These are phyloP conservation scores for Cotesia vestalis DNA, from an alignment of 1,140 invertebrate species.

Conservation along the genomic window DNA sequence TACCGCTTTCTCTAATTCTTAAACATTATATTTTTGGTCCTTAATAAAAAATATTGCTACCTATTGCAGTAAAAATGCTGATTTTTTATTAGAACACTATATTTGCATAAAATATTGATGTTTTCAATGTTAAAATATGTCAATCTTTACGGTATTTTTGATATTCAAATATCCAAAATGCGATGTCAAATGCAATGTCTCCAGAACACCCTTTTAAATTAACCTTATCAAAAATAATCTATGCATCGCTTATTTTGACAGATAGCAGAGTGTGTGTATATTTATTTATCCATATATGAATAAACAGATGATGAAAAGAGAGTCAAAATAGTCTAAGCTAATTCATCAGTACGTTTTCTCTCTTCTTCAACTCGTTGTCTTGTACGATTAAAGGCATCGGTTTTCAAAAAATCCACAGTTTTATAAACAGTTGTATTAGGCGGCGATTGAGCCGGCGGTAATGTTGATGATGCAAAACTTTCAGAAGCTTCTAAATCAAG, in stretches of 20 bases:
- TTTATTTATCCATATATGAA: neutral
- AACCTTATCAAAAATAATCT: too few species aligned
- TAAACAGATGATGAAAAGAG: conserved; percentile 6
- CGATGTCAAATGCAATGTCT: too few species aligned
- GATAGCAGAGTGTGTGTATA: too few species aligned
- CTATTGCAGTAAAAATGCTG: conserved; percentile 21
- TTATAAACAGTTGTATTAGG: conserved; percentile 80
- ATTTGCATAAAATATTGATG: conserved; percentile 13
- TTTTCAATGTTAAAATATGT: neutral
- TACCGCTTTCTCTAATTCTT: neutral
- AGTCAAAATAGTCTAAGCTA: conserved; percentile 46
- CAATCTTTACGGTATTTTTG: neutral
- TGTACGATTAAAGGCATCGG: conserved; percentile 89
- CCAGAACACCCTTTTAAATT: too few species aligned
- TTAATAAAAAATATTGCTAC: conserved; percentile 38
- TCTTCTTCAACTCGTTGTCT: conserved; percentile 79
- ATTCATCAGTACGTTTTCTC: conserved; percentile 62
- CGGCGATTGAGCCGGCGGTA: conserved; percentile 57
- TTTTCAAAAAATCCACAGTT: conserved; percentile 90
- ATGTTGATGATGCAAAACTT: conserved; percentile 51
- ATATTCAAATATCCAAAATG: neutral
- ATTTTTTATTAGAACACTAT: conserved; percentile 13
- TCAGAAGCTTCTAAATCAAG: conserved; percentile 72
- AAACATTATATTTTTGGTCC: conserved; percentile 40
- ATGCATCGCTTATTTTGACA: too few species aligned